These are phyloP conservation scores for Microtus oregoni DNA, from an alignment of 2,113 vertebrate species.

Conservation along the genomic window DNA sequence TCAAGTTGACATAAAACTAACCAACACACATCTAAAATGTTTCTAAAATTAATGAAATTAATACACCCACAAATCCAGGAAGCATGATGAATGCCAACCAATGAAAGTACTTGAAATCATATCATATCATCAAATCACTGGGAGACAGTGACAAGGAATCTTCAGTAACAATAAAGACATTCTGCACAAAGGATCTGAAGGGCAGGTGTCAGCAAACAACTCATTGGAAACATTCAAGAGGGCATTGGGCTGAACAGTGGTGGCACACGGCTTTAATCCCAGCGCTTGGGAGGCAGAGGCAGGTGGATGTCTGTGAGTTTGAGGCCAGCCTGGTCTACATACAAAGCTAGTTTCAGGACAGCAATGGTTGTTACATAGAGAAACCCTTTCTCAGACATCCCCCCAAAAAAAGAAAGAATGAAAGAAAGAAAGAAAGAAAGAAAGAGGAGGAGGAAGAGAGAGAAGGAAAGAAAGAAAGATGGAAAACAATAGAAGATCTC, in stretches of 20 bases:
- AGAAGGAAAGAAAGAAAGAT: too few relatives aligned
- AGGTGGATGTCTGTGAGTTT: too few relatives aligned
- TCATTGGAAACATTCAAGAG: conserved; percentile 26
- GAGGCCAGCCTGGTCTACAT: too few relatives aligned
- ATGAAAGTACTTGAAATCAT: conserved; percentile 42
- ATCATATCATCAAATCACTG: conserved; percentile 36
- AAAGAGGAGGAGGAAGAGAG: too few relatives aligned
- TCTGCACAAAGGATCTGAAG: neutral
- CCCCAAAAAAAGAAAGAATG: too few relatives aligned
- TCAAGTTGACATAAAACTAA: neutral
- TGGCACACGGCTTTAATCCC: too few relatives aligned
- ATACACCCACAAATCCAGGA: neutral
- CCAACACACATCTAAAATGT: neutral
- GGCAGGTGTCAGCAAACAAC: neutral
- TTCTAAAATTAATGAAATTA: conserved; percentile 35
- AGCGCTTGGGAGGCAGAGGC: too few relatives aligned
- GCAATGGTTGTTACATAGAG: too few relatives aligned
- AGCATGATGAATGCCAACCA: neutral
- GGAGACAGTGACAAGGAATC: neutral
- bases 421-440: too few relatives aligned
- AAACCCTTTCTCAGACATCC: too few relatives aligned
- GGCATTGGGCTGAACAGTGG: neutral
- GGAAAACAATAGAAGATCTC: neutral
- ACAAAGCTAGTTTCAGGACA: too few relatives aligned
- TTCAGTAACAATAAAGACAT: conserved; percentile 3